Percentiles rank a stretch among this genome's conserved stretches.
phyloP scores from a whole-genome alignment of 2,888 invertebrate species.

The Caenorhabditis macrosperma region DNA sequence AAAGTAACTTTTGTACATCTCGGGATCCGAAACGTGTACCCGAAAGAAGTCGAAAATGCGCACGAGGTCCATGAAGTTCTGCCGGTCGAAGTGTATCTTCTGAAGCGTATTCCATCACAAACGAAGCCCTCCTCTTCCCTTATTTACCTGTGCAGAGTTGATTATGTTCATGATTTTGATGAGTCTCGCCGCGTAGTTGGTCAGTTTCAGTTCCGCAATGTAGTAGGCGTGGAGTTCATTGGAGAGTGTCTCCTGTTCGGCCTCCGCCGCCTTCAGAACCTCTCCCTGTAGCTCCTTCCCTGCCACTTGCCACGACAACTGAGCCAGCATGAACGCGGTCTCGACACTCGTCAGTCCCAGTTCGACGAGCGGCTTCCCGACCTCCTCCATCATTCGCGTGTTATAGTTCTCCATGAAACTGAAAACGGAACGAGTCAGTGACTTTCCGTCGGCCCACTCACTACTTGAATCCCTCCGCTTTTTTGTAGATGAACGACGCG shows the following conservation, averaged over 20 bases:
- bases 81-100: constrained; percentile 56
- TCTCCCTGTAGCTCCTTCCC: constrained; percentile 54
- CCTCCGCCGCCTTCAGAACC: constrained; percentile 47
- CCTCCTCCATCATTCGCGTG: constrained; percentile 59
- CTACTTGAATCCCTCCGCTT: constrained; percentile 48
- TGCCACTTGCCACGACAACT: constrained; percentile 61
- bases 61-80: constrained; percentile 53
- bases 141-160: constrained; percentile 61
- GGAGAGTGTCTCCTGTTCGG: constrained; percentile 53
- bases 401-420: constrained; percentile 52
- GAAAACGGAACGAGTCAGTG: constrained; percentile 6
- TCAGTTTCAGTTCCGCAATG: constrained; percentile 29
- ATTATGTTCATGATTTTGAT: constrained; percentile 68
- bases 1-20: constrained; percentile 55
- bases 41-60: constrained; percentile 53
- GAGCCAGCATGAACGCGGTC: constrained; percentile 61
- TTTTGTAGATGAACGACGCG: constrained; percentile 42
- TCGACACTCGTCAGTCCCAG: constrained; percentile 50
- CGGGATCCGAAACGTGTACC: constrained; percentile 52
- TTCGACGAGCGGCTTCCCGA: constrained; percentile 54
- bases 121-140: not conserved
- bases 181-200: constrained; percentile 66
- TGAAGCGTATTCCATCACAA: not conserved
- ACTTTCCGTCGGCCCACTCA: constrained; percentile 1
- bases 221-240: constrained; percentile 65